Conservation (phyloP, 2,113 vertebrate genomes). For the Silurus asotus region DNA sequence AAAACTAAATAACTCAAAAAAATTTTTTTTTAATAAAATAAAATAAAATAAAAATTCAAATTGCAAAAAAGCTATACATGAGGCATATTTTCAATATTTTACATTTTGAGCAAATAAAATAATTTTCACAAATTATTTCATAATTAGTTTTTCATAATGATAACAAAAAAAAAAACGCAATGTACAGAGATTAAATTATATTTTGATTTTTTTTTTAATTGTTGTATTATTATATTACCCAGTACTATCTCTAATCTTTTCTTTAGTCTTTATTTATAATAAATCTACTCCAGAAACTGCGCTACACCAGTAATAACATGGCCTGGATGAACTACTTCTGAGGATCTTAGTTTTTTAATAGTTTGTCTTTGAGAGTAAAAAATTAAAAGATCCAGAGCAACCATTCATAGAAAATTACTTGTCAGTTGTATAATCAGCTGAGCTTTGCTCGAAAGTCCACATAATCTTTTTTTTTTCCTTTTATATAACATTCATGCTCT, state of each 20-base stretch:
- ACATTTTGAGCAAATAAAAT: no score
- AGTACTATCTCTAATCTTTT: not conserved
- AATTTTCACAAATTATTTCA: no score
- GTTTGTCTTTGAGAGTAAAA: not conserved
- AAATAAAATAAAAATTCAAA: no score
- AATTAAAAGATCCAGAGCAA: not conserved
- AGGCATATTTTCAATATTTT: no score
- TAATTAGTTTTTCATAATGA: no score
- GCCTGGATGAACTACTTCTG: not conserved
- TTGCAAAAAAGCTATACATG: no score
- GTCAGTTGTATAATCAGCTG: not conserved
- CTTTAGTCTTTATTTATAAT: not conserved
- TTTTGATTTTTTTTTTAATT: not conserved
- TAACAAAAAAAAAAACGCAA: not conserved
- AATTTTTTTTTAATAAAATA: no score
- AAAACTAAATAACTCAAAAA: no score
- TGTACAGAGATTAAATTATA: not conserved
- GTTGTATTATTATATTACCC: not conserved
- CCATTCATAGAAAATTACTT: not conserved
- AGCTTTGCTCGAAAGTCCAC: not conserved
- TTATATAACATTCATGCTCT: not conserved
- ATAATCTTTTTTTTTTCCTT: not conserved
- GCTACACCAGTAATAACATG: not conserved
- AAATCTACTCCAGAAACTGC: not conserved
- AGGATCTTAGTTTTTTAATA: not conserved